These are phyloP conservation scores for Anniella stebbinsi DNA, from an alignment of 2,797 vertebrate species.

Conservation along the genomic window DNA sequence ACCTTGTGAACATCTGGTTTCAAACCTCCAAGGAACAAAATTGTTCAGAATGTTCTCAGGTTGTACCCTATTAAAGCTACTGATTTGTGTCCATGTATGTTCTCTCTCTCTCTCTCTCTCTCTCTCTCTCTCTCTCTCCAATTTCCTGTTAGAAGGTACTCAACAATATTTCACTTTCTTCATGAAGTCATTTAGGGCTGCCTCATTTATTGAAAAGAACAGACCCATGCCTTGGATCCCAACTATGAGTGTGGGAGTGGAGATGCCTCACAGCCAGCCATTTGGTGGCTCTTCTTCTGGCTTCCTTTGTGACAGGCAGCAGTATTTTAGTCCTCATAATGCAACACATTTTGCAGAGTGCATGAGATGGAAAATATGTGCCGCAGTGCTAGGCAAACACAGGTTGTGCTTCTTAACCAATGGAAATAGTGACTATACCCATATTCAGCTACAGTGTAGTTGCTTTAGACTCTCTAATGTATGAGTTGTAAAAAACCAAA, in stretches of 20 bases:
- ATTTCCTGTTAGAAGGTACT: conserved; percentile 29
- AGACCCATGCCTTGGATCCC: conserved; percentile 38
- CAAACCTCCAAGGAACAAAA: conserved; percentile 54
- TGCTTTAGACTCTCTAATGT: too few relatives aligned
- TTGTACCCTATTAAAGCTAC: conserved; percentile 40
- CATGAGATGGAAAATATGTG: neutral
- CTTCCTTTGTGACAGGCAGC: neutral
- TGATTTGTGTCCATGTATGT: conserved; percentile 28
- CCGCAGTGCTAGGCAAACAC: neutral
- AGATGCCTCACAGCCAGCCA: conserved; percentile 22
- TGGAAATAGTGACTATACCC: neutral
- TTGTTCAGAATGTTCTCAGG: conserved; percentile 41
- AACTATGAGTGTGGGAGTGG: neutral
- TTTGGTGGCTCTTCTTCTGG: neutral
- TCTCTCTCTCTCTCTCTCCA: neutral
- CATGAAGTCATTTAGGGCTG: neutral
- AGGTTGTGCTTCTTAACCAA: neutral
- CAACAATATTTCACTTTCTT: neutral
- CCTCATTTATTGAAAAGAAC: neutral
- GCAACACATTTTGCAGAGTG: neutral
- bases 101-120: neutral
- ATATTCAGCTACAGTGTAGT: neutral
- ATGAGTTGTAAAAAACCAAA: neutral
- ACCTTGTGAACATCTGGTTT: conserved; percentile 62
- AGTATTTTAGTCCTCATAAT: neutral